Evolutionary conservation across 2,113 vertebrate species (phyloP), one percentile per base, ranked within the genome.

Genomic region (Excalfactoria chinensis): DNA sequence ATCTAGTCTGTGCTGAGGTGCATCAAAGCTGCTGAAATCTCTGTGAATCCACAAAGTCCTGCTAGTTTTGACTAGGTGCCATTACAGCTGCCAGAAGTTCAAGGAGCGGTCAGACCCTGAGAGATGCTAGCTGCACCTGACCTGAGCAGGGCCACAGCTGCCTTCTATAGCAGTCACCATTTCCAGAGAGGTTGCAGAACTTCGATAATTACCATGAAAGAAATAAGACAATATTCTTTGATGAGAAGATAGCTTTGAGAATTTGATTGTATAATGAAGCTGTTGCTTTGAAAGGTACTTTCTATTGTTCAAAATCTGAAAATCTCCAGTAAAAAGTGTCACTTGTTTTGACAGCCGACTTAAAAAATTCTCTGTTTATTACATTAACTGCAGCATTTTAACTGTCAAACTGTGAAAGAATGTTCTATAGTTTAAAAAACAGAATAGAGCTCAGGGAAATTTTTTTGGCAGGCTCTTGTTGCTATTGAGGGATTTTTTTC

Each of bases 281-380:
- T 97, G 97, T 97, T 97, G 97, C 98, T 98, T 98, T 97, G 97
- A 97, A 98, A 98, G 97, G 98, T 98, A 97, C 96, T 98, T 98
- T 96, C 97, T 95, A 98, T 98, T 98, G 98, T 98, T 98, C 97
- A 16, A 90, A 97, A 97, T 97, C 96, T 96, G 96, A 97, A 98
- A 98, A 97, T 97, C 89, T 79, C 96, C 93, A 94, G 97, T 95
- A 98, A 97, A 97, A 97, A 97, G 84, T 97, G 98, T 98, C 98
- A 97, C 96, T 98, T 98, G 98, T 98, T 98, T 98, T 98, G 98
- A 98, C 98, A 98, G 96, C 92, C 66, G 63, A 96, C 97, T 98
- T 98, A 97, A 97, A 97, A 98, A 97, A 96, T 97, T 98, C 97
- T 97, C 97, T 98, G 97, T 98, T 98, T 98, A 98, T 98, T 98